Percentiles rank a stretch among this genome's conserved stretches.
Evolutionary conservation across 2,888 invertebrate species (phyloP).

Genomic region (Hanleya hanleyi): DNA sequence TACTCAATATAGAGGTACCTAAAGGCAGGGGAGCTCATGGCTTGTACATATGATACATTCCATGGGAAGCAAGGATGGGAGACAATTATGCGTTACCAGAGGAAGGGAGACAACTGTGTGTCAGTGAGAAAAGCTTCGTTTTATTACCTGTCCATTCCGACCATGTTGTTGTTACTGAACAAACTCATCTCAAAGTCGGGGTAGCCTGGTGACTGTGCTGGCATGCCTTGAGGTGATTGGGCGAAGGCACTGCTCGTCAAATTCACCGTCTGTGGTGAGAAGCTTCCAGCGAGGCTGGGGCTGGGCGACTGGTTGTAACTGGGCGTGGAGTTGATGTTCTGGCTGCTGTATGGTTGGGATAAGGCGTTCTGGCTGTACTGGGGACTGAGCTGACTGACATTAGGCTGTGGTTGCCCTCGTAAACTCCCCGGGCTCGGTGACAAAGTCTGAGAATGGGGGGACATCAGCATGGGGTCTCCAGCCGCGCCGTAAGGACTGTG

Average conservation of each 20-base stretch:
- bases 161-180: background rate
- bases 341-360: background rate
- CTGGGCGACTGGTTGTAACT: background rate
- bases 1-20: too few relatives aligned
- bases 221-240: constrained; percentile 5
- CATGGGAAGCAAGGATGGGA: too few relatives aligned
- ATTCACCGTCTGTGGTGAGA: constrained; percentile 15
- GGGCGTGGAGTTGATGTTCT: too few relatives aligned
- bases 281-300: background rate
- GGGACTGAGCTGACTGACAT: constrained; percentile 38
- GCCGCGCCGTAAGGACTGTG: constrained; percentile 59
- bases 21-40: too few relatives aligned
- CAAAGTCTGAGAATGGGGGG: constrained; percentile 51
- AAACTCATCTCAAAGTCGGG: constrained; percentile 40
- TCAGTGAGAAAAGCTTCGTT: too few relatives aligned
- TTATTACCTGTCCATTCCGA: background rate
- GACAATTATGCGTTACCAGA: too few relatives aligned
- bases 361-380: constrained; percentile 1
- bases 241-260: background rate
- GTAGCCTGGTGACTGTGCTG: constrained; percentile 28
- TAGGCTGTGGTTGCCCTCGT: constrained; percentile 41
- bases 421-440: constrained; percentile 56
- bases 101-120: too few relatives aligned
- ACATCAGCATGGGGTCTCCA: constrained; percentile 63
- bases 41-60: too few relatives aligned